phyloP scores from a whole-genome alignment of 1,140 invertebrate species.

The Coenobita brevimanus region DNA sequence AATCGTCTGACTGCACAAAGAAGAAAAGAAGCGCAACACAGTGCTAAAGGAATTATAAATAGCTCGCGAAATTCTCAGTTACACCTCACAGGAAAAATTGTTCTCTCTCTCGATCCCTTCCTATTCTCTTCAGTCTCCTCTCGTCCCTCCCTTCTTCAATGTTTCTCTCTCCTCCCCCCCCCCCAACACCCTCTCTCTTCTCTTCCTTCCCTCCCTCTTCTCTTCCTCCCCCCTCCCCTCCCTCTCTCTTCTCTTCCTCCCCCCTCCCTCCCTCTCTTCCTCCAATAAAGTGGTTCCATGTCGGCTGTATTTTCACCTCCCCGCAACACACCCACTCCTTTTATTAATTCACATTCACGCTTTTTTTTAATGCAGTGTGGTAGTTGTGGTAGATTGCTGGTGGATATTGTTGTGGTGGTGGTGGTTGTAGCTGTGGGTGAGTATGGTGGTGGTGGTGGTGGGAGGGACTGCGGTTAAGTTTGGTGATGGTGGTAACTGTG shows the following conservation, averaged over 20 bases:
- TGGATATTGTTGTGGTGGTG: too few species aligned
- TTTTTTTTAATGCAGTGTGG: too few species aligned
- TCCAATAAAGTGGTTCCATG: background rate
- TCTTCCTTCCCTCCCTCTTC: background rate
- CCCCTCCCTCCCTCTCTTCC: background rate
- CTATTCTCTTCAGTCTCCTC: background rate
- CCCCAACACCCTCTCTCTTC: background rate
- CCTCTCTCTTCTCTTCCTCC: background rate
- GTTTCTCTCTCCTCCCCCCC: background rate
- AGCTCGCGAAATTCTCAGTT: too few species aligned
- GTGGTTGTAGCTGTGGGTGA: too few species aligned
- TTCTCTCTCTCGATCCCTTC: background rate
- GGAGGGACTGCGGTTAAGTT: too few species aligned
- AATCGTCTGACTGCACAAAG: too few species aligned
- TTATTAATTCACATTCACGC: background rate
- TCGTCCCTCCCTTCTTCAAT: background rate
- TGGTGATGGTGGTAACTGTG: too few species aligned
- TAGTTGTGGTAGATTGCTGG: too few species aligned
- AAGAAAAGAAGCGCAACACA: too few species aligned
- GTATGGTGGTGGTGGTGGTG: too few species aligned
- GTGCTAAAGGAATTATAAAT: too few species aligned
- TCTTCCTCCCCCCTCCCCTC: background rate
- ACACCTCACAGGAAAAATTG: too few species aligned
- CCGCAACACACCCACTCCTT: background rate
- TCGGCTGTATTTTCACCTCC: background rate